Conservation (phyloP, 35 echinoderm and acorn worm genomes). For the Diadema setosum region DNA sequence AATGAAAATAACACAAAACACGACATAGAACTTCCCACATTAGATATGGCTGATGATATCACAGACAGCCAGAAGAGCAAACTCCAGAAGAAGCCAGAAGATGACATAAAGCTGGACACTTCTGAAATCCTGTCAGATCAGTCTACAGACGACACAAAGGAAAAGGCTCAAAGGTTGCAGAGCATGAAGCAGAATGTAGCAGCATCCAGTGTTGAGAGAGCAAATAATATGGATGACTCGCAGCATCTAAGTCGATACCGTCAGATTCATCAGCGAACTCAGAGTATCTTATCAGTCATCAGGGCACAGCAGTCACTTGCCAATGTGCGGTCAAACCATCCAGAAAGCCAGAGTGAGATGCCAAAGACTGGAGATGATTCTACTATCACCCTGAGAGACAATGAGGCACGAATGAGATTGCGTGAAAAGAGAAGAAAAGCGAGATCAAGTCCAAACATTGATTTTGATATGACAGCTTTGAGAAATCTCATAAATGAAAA, state of each 20-base stretch:
- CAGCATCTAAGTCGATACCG: constrained; percentile 10
- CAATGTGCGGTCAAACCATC: background rate
- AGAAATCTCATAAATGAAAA: constrained; percentile 5
- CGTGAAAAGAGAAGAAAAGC: constrained; percentile 12
- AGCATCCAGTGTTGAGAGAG: background rate
- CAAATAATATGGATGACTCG: background rate
- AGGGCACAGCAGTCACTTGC: constrained; percentile 40
- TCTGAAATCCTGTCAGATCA: background rate
- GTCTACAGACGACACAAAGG: constrained; percentile 13
- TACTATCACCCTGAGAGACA: constrained; percentile 3
- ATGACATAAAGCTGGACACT: background rate
- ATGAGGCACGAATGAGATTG: background rate
- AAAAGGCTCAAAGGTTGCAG: background rate
- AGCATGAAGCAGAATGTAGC: background rate
- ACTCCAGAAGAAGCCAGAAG: background rate
- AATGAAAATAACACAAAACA: too few species aligned
- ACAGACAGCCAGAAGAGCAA: background rate
- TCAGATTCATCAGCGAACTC: constrained; percentile 58
- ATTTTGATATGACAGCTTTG: background rate
- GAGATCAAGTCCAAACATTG: constrained; percentile 56
- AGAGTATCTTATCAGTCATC: constrained; percentile 44
- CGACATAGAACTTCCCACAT: too few species aligned
- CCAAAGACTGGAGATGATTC: background rate
- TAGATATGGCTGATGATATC: too few species aligned
- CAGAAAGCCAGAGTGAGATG: background rate